phyloP scores from a whole-genome alignment of 64 coral and sea anemone species.

The Montipora cactus region DNA sequence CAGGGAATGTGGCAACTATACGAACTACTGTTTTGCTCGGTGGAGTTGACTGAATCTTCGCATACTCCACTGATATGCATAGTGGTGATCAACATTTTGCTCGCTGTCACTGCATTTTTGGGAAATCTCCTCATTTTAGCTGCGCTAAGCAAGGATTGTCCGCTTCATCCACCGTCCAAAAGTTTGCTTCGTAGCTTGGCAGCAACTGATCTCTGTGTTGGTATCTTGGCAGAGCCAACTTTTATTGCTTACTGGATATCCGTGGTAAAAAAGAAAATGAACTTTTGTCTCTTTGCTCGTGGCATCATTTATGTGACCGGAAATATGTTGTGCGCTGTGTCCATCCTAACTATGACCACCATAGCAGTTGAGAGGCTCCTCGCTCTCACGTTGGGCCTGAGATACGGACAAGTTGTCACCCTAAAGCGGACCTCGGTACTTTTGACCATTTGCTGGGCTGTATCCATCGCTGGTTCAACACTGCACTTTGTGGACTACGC shows the following conservation, averaged over 20 bases:
- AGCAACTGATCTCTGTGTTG: slow-evolving; percentile 17
- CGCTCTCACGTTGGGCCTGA: not conserved
- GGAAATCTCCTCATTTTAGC: not conserved
- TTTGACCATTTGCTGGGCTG: not conserved
- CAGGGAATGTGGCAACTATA: not conserved
- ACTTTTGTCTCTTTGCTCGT: not conserved
- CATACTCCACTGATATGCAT: not conserved
- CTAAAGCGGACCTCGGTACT: not conserved
- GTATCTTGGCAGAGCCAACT: not conserved
- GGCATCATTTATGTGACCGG: not conserved
- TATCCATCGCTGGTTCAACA: not conserved
- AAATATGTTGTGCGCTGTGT: not conserved
- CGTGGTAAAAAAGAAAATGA: not conserved
- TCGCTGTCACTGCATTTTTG: slow-evolving; percentile 5
- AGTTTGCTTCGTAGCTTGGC: not conserved
- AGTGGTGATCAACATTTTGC: not conserved
- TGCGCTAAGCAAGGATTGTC: not conserved
- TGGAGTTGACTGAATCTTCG: not conserved
- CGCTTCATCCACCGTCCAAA: slow-evolving; percentile 15
- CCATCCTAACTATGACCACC: slow-evolving; percentile 4
- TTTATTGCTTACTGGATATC: not conserved
- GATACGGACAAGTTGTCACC: not conserved
- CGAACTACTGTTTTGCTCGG: not conserved
- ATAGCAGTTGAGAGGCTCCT: slow-evolving; percentile 31
- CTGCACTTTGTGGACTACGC: not conserved